A percentile compares a stretch with the other conserved stretches of the same genome.
phyloP scores from a whole-genome alignment of 2,888 invertebrate genomes.

The Drosophila diplacantha region DNA sequence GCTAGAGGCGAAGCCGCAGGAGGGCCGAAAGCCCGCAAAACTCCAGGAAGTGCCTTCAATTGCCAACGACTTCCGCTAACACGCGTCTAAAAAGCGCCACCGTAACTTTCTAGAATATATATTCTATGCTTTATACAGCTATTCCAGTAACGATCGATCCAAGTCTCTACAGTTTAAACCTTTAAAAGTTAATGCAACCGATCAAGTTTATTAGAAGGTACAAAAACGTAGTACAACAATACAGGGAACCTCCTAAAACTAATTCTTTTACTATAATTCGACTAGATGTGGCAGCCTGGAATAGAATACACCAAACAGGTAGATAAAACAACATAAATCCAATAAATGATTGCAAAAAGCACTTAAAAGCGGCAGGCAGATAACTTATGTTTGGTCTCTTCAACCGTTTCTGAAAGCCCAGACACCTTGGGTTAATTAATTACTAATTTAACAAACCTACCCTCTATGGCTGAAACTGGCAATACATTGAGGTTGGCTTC shows the following conservation, averaged over 20 bases:
- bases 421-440: neutral
- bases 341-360: neutral
- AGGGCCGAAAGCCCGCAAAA: conserved; percentile 32
- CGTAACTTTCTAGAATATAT: conserved; percentile 37
- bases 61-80: conserved; percentile 77
- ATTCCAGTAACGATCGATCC: neutral
- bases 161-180: too few relatives aligned
- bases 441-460: neutral
- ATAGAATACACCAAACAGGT: too few relatives aligned
- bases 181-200: fast-evolving
- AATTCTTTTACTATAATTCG: too few relatives aligned
- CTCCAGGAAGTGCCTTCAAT: conserved; percentile 76
- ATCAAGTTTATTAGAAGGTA: neutral
- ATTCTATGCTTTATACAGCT: neutral
- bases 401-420: neutral
- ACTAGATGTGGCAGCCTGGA: too few relatives aligned
- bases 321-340: neutral
- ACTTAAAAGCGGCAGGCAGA: neutral
- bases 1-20: conserved; percentile 37
- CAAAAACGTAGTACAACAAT: neutral
- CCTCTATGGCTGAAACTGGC: neutral
- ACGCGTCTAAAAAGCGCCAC: conserved; percentile 69
- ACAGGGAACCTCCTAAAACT: too few relatives aligned
- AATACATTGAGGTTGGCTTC: neutral
- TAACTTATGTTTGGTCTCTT: neutral